Evolutionary conservation across 1,140 invertebrate species (phyloP), one percentile per base, ranked within the genome.

Genomic region (Hyposmocoma kahamanoa): DNA sequence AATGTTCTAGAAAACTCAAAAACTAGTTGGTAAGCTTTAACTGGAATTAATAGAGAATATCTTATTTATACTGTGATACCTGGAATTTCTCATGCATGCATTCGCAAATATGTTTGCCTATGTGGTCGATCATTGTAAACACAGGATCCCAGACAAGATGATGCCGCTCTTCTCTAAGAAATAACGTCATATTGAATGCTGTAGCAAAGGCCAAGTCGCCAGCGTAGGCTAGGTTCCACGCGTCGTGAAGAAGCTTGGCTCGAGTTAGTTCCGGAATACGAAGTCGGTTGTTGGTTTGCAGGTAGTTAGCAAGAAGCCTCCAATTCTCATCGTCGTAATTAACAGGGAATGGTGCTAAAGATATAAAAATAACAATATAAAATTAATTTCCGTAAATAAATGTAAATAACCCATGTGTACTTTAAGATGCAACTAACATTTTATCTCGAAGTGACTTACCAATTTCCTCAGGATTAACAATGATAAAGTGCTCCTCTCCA

Each of bases 251-350:
- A 0, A 95, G 72, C 74, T 94, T 94, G 0, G 92, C 92, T 47
- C 93, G 86, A 0, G 92, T 93, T 45, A 91, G 87, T 4, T 90
- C 88, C 0, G 93, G 91, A 48, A 96, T 93, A 2, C 62, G 72
- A 0, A 75, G 59, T 45, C 90, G 68, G 42, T 84, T 62, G 39
- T 88, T 59, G 34, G 86, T 84, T 62, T 88, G 87, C 2, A 95
- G 73, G 65, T 87, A 94, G 1, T 89, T 65, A 0, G 90, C 87
- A 1, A 96, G 67, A 54, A 94, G 87, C 53, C 91, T 89, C 95
- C 94, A 96, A 66, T 95, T 95, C n/a, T 87, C 68, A 4, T 74
- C 53, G 56, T 96, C 94, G 67, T 96, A 96, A 62, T 95, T 95
- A 0, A 96, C 94, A 4, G 93, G 90, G 68, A 92, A 95, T 46